Conservation (phyloP, 1,140 invertebrate genomes). For the Caerostris darwini region DNA sequence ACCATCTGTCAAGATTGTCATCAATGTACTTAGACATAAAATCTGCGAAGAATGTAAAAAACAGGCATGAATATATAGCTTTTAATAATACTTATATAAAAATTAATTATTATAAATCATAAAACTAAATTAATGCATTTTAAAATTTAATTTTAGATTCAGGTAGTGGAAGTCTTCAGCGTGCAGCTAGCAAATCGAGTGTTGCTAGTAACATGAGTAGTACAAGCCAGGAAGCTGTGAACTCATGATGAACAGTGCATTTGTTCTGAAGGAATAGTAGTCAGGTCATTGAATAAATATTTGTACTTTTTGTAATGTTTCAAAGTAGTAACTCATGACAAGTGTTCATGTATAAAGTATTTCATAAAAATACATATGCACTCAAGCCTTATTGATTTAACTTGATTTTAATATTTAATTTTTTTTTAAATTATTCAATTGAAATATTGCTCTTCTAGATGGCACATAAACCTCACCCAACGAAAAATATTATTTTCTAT, state of each 20-base stretch:
- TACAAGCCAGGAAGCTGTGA: slow-evolving; percentile 73
- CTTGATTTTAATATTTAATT: too few species aligned
- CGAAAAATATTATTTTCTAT: too few species aligned
- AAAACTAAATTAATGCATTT: not conserved
- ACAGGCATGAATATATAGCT: too few species aligned
- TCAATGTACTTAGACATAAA: too few species aligned
- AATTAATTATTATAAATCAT: too few species aligned
- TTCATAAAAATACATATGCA: slow-evolving; percentile 9
- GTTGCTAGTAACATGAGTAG: slow-evolving; percentile 74
- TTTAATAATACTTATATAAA: too few species aligned
- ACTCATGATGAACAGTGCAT: slow-evolving; percentile 49
- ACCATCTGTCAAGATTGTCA: too few species aligned
- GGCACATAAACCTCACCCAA: too few species aligned
- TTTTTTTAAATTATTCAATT: too few species aligned
- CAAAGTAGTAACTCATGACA: not conserved
- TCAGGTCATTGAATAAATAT: slow-evolving; percentile 6
- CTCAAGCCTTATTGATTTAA: not conserved
- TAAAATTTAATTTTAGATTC: slow-evolving; percentile 56
- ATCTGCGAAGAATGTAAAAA: too few species aligned
- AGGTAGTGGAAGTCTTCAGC: slow-evolving; percentile 74
- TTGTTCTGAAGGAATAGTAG: not conserved
- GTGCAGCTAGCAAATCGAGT: slow-evolving; percentile 74
- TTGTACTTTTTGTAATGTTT: slow-evolving; percentile 25
- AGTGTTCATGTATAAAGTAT: not conserved
- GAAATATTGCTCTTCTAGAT: too few species aligned